Evolutionary conservation across 2,888 invertebrate species (phyloP), one percentile per base, ranked within the genome.

Genomic region (Habrosyne pyritoides): DNA sequence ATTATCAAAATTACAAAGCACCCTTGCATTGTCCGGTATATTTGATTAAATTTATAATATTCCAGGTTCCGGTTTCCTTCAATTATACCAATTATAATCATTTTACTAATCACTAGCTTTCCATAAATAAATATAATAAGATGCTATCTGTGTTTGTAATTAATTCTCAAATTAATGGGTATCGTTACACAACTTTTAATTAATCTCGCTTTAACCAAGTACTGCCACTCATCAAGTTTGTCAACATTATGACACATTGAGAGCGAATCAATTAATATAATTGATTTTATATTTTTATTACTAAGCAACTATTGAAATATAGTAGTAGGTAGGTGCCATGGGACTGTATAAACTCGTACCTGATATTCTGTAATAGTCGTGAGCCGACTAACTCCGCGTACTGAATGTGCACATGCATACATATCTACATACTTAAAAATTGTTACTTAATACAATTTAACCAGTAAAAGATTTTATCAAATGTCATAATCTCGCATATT

Each of bases 211-310:
- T 12, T 2, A 0, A 30, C 6, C 24, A n/a, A 47, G 18, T 26
- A 22, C 21, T 50, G 54, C 57, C 66, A 66, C 60, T 14, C 8
- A 42, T 42, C n/a, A 36, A 36, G 14, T 42, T 18, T 18, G 18
- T 18, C 14, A 5, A 18, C 2, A 18, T 42, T 14, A 42, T 8
- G 42, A 42, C 18, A 42, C 18, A 0, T 18, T 7, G 42, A 42
- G 42, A 42, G 42, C 42, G 18, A 42, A 18, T 18, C 8, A 18
- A 42, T 18, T 36, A 5, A 42, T 33, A 6, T 3, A 18, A 14
- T 14, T n/a, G 30, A 12, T 10, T 33, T 33, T 3, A 33, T 33
- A 12, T 12, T 12, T 2, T 33, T 28, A 28, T 28, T 8, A 28
- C 2, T 1, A 30, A 30, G 12, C 12, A 33, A 33, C 8, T 33